Conservation (phyloP, 92 coral and sea anemone genomes). For the Zoanthus gigantus region DNA sequence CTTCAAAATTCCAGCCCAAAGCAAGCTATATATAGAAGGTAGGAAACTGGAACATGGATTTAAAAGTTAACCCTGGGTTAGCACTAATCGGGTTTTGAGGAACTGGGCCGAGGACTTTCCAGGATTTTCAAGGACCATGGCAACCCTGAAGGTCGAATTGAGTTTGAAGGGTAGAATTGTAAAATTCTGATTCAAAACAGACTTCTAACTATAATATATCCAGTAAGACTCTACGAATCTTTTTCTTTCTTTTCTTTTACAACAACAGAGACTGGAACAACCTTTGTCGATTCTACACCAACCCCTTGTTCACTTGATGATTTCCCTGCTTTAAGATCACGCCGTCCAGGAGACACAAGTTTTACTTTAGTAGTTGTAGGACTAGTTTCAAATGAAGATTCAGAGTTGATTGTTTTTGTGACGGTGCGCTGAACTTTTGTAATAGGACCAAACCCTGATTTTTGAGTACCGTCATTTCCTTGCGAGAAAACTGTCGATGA, state of each 20-base stretch:
- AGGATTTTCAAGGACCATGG: no score
- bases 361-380: conserved; percentile 21
- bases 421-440: conserved; percentile 32
- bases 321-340: background rate
- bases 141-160: no score
- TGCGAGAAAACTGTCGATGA: background rate
- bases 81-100: no score
- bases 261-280: conserved; percentile 1
- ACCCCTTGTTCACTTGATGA: background rate
- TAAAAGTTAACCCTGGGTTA: no score
- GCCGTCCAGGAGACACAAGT: conserved; percentile 17
- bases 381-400: background rate
- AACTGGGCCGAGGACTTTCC: no score
- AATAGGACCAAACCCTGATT: conserved; percentile 9
- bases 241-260: background rate
- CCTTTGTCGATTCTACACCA: background rate
- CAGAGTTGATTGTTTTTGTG: conserved; percentile 23
- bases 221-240: background rate
- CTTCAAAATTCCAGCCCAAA: no score
- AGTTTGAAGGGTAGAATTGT: background rate
- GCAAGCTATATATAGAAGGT: no score
- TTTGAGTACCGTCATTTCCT: background rate
- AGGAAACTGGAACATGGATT: no score
- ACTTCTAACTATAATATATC: background rate
- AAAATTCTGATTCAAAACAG: background rate